Conservation (phyloP, 2,797 vertebrate species). For the Rhynchotus rufescens region DNA sequence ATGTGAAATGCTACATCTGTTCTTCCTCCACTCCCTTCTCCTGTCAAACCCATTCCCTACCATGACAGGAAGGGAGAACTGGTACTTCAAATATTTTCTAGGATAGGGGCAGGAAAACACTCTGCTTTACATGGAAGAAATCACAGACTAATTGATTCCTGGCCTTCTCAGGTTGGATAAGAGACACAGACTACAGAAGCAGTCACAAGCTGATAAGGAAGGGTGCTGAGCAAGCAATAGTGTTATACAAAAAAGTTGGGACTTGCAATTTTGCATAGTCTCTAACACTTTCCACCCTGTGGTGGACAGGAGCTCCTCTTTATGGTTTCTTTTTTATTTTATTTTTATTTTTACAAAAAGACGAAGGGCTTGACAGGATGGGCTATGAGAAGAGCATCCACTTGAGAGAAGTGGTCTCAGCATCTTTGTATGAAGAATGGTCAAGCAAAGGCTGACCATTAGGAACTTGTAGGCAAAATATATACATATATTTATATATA, state of each 20-base stretch:
- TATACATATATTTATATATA: too few relatives aligned
- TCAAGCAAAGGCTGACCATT: not conserved
- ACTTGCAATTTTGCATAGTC: not conserved
- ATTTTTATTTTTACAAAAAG: not conserved
- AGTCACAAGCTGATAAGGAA: not conserved
- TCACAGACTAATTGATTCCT: not conserved
- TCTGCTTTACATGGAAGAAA: not conserved
- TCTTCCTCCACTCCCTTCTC: not conserved
- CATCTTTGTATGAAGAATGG: not conserved
- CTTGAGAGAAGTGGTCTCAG: not conserved
- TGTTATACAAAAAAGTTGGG: not conserved
- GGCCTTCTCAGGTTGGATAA: not conserved
- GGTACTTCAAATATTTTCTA: not conserved
- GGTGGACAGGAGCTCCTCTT: not conserved
- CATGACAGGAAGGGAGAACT: not conserved
- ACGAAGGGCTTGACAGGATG: not conserved
- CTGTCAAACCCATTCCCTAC: constrained; percentile 21
- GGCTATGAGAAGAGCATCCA: not conserved
- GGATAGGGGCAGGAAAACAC: not conserved
- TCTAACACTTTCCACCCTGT: not conserved
- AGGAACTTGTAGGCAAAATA: not conserved
- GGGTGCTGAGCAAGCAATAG: not conserved
- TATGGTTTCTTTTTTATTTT: not conserved
- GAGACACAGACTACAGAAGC: not conserved
- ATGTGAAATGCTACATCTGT: constrained; percentile 66